Conservation (phyloP, 2,888 invertebrate species). For the Priapulus caudatus region DNA sequence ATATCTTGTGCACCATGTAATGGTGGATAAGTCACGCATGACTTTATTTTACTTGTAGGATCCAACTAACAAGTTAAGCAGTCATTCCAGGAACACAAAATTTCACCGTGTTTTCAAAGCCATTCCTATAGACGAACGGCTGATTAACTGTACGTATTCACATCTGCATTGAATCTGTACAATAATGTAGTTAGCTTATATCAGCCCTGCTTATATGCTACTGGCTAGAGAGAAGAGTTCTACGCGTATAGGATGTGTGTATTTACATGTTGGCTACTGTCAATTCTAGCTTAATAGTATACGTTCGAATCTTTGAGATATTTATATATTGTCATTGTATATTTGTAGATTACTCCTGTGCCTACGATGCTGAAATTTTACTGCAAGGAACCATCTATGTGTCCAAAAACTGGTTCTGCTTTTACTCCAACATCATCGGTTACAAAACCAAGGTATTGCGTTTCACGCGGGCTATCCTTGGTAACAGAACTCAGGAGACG, state of each 20-base stretch:
- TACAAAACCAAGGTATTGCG: slow-evolving; percentile 1
- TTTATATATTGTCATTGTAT: neutral
- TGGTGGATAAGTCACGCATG: too few species aligned
- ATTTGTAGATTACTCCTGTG: slow-evolving; percentile 3
- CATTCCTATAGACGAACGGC: neutral
- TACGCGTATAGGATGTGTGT: too few species aligned
- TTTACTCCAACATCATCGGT: slow-evolving; percentile 3
- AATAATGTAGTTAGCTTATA: too few species aligned
- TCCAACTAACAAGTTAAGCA: neutral
- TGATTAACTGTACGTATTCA: neutral
- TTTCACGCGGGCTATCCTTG: too few species aligned
- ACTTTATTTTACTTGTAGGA: neutral
- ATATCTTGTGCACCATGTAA: too few species aligned
- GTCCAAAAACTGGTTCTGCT: neutral
- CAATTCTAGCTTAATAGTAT: too few species aligned
- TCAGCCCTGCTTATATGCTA: too few species aligned
- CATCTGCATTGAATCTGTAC: too few species aligned
- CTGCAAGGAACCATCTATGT: neutral
- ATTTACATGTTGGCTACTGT: too few species aligned
- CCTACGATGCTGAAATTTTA: neutral
- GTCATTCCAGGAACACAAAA: slow-evolving; percentile 1
- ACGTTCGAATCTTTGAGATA: neutral
- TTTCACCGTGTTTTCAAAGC: neutral
- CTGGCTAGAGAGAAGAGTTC: too few species aligned
- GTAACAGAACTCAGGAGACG: too few species aligned